Evolutionary conservation across 2,797 vertebrate genomes (phyloP).

Genomic region (Hephaestus fuliginosus): DNA sequence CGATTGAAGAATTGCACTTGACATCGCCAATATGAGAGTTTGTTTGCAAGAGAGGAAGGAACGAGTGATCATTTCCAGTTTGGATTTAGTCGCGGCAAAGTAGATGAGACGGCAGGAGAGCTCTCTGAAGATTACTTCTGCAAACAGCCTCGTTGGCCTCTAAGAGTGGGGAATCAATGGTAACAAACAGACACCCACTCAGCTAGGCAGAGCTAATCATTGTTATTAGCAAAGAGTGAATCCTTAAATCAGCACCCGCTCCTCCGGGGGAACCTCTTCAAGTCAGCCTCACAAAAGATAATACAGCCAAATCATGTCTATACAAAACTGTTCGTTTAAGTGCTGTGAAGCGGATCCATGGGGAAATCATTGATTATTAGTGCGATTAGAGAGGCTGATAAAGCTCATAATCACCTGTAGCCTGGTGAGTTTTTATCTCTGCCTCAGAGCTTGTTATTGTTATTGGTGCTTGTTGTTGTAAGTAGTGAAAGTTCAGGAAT

Average conservation of each 20-base stretch:
- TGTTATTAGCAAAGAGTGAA: slow-evolving; percentile 67
- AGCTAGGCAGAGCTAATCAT: slow-evolving; percentile 64
- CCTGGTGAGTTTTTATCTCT: slow-evolving; percentile 69
- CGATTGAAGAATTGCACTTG: slow-evolving; percentile 21
- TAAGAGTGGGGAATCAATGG: slow-evolving; percentile 49
- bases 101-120: slow-evolving; percentile 33
- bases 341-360: slow-evolving; percentile 50
- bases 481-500: slow-evolving; percentile 8
- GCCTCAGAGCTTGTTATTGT: not conserved
- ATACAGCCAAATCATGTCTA: slow-evolving; percentile 51
- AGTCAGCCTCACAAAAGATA: slow-evolving; percentile 58
- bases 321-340: slow-evolving; percentile 49
- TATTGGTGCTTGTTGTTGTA: slow-evolving; percentile 5
- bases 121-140: slow-evolving; percentile 52
- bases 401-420: slow-evolving; percentile 58
- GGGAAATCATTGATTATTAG: slow-evolving; percentile 75
- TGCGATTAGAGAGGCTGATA: slow-evolving; percentile 46
- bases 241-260: slow-evolving; percentile 60
- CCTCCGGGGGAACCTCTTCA: slow-evolving; percentile 49
- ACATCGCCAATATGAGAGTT: slow-evolving; percentile 13
- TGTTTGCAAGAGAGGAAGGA: slow-evolving; percentile 42
- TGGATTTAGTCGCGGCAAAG: slow-evolving; percentile 47
- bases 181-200: slow-evolving; percentile 65
- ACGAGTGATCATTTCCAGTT: slow-evolving; percentile 55
- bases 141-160: slow-evolving; percentile 40